phyloP scores from a whole-genome alignment of 2,888 invertebrate species.

The Petrophora chlorosata region DNA sequence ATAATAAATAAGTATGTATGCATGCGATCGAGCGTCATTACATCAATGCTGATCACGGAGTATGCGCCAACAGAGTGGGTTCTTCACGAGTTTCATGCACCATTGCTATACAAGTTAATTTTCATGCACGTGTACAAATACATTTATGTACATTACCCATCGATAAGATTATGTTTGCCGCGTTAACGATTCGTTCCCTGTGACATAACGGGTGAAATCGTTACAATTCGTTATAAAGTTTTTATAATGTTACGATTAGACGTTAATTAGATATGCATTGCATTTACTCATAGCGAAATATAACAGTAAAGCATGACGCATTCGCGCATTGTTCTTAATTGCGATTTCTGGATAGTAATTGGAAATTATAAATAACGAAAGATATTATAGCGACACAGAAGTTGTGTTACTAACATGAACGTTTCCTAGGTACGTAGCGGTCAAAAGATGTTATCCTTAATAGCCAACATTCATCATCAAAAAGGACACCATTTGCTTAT shows the following conservation, averaged over 20 bases:
- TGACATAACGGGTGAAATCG: slow-evolving; percentile 18
- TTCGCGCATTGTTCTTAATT: background rate
- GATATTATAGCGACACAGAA: background rate
- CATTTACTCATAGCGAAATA: background rate
- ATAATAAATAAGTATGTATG: background rate
- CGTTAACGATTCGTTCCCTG: slow-evolving; percentile 17
- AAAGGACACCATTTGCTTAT: slow-evolving; percentile 45
- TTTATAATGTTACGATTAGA: background rate
- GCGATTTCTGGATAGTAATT: background rate
- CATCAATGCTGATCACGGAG: slow-evolving; percentile 1
- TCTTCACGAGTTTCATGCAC: slow-evolving; percentile 29
- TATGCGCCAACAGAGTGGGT: slow-evolving; percentile 34
- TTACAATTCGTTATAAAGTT: slow-evolving; percentile 10
- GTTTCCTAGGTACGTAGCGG: slow-evolving; percentile 18
- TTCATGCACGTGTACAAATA: slow-evolving; percentile 38
- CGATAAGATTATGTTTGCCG: slow-evolving; percentile 12
- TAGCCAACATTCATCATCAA: slow-evolving; percentile 43
- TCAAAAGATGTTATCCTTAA: slow-evolving; percentile 37
- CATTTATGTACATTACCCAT: slow-evolving; percentile 28
- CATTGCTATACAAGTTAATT: slow-evolving; percentile 31
- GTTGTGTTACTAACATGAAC: slow-evolving; percentile 4
- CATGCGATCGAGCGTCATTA: background rate
- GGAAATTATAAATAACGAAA: too few species aligned
- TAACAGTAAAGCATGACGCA: background rate
- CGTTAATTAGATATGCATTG: slow-evolving; percentile 5